Evolutionary conservation across 2,113 vertebrate genomes (phyloP), one percentile per base, ranked within the genome.

Genomic region (Vanacampus margaritifer): DNA sequence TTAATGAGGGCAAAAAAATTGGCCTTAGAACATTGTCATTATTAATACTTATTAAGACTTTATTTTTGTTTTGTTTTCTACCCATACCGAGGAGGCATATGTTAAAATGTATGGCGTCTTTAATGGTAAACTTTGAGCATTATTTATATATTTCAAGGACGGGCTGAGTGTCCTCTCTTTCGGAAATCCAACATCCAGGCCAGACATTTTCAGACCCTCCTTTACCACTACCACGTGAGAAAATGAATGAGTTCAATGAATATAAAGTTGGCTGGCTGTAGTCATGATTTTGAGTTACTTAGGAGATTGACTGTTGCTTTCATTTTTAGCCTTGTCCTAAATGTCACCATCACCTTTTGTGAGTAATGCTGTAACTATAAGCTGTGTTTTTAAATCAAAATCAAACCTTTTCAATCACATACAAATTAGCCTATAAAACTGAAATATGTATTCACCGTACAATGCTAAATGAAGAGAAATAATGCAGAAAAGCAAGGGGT

Each of bases 201-300:
- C 28, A 32, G 28, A 2, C 28, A 4, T 4, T 32, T 32, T 32
- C 28, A 32, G 28, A 4, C 28, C 28, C 28, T 32, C 28, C 28
- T 32, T 32, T 2, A 32, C 28, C 28, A 32, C 2, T 32, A 4
- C 28, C 28, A 32, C 28, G 4, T 4, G 4, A 32, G 28, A 32
- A 32, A 32, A 32, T 89, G 89, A 89, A 89, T 90, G 82, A 82
- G 74, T 77, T 89, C 89, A 89, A 89, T 90, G 82, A 82, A 74
- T 77, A 78, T 81, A 71, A 79, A 86, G 79, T 78, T 74, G 74
- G 53, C 64, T 64, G 76, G 73, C 67, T 79, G 71, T 77, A 82
- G 72, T 84, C 74, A 83, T 90, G 65, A 84, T 83, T 89, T 80
- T 67, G 59, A 72, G 73, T 87, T 75, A 87, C 86, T 85, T 83